A percentile compares a stretch with the other conserved stretches of the same genome.
Evolutionary conservation across 2,797 vertebrate species (phyloP).

Genomic region (Falco cherrug): DNA sequence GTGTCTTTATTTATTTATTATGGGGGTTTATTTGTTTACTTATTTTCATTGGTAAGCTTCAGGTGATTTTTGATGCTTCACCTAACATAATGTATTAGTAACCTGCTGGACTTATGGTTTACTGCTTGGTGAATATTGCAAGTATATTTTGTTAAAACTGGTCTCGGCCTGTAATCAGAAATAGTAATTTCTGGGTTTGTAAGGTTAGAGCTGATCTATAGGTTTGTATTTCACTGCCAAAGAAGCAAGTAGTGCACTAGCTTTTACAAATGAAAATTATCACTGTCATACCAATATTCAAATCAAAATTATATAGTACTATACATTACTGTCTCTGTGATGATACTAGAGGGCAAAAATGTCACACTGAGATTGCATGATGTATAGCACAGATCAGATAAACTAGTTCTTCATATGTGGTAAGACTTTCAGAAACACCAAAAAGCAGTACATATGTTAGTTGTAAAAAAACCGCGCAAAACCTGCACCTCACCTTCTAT

Average conservation of each 20-base stretch:
- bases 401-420: not conserved
- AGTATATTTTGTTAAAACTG: not conserved
- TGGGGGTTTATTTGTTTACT: not conserved
- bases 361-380: not conserved
- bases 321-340: not conserved
- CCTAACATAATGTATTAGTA: not conserved
- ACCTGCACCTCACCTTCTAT: not conserved
- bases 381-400: not conserved
- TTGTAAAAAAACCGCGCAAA: not conserved
- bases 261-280: not conserved
- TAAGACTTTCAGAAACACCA: not conserved
- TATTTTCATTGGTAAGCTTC: not conserved
- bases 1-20: not conserved
- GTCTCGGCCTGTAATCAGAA: not conserved
- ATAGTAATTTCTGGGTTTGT: not conserved
- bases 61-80: not conserved
- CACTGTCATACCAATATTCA: constrained; percentile 5
- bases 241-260: not conserved
- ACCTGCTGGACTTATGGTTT: not conserved
- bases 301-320: not conserved
- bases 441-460: not conserved
- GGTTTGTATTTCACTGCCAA: not conserved
- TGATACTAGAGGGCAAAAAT: not conserved
- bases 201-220: not conserved
- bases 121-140: not conserved